Evolutionary conservation across 2,888 invertebrate species (phyloP).

Genomic region (Napeogenes sylphis): DNA sequence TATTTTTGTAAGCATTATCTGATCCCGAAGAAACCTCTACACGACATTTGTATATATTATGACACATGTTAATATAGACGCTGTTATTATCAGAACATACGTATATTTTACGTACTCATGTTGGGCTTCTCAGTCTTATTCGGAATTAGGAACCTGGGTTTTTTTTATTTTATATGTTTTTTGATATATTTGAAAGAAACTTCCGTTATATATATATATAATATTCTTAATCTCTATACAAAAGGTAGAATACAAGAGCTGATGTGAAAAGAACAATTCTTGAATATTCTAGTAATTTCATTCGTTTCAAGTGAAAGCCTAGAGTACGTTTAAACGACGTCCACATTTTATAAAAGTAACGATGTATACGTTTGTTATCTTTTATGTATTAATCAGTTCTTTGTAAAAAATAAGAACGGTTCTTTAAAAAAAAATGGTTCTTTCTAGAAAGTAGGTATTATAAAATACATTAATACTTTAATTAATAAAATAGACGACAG

Average conservation of each 20-base stretch:
- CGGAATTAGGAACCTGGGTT: too few relatives aligned
- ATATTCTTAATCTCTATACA: not conserved
- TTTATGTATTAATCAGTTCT: too few relatives aligned
- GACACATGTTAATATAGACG: not conserved
- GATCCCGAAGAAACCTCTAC: not conserved
- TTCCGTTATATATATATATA: too few relatives aligned
- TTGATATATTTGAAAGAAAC: too few relatives aligned
- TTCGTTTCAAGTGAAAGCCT: not conserved
- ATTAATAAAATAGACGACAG: too few relatives aligned
- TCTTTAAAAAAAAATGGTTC: too few relatives aligned
- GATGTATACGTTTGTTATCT: not conserved
- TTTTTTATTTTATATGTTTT: too few relatives aligned
- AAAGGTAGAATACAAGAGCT: conserved; percentile 1
- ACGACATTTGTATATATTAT: conserved; percentile 1
- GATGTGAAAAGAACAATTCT: not conserved
- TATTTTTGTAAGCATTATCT: conserved; percentile 10
- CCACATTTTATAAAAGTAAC: not conserved
- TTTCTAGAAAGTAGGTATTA: too few relatives aligned
- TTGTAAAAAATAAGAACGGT: too few relatives aligned
- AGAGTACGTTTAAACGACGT: not conserved
- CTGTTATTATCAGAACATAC: not conserved
- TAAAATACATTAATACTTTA: too few relatives aligned
- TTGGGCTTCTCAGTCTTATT: too few relatives aligned
- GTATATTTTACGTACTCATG: too few relatives aligned
- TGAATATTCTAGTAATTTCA: not conserved